Evolutionary conservation across 1,140 invertebrate species (phyloP), one percentile per base, ranked within the genome.

Genomic region (Danaus plexippus): DNA sequence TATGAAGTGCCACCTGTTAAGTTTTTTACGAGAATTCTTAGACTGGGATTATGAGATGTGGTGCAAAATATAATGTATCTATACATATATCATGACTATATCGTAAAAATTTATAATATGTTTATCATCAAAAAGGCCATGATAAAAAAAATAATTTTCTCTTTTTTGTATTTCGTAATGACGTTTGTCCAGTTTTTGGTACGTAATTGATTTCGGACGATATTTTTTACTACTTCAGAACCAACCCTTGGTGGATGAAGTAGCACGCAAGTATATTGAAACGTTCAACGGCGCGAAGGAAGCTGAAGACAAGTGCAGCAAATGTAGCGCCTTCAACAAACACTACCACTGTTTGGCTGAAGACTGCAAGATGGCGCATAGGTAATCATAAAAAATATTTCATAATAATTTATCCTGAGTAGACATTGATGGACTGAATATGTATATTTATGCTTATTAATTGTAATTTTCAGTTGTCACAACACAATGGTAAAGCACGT

Each of bases 401-500:
- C 15, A 1, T 3, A 15, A 15, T 1, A 3, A 1, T 15, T 1
- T 15, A 15, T 15, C 15, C 15, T 15, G 1, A 15, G 15, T 15
- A 15, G 15, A 15, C 1, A 1, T 15, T 15, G 15, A 15, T 15
- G 15, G 3, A 15, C 3, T 15, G 3, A 15, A 15, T 15, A 15
- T 15, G 5, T 32, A 32, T 32, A 32, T 32, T 32, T 32, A 32
- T 32, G 7, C 22, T 32, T 8, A 32, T 32, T 32, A 32, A 32
- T 32, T 0, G 53, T 87, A 44, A 68, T 73, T 61, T 91, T 74
- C 80, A 91, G 91, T 64, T 92, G 90, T 43, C 92, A 93, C 73
- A 94, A 93, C 57, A 93, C 93, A 11, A 95, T 95, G 45, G 87
- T 93, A 60, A 95, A 96, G 63, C 96, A 97, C 72, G 91, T 95